Base-by-base conservation (phyloP, 1,140 invertebrate species). In the Plectrocnemia conspersa region DNA sequence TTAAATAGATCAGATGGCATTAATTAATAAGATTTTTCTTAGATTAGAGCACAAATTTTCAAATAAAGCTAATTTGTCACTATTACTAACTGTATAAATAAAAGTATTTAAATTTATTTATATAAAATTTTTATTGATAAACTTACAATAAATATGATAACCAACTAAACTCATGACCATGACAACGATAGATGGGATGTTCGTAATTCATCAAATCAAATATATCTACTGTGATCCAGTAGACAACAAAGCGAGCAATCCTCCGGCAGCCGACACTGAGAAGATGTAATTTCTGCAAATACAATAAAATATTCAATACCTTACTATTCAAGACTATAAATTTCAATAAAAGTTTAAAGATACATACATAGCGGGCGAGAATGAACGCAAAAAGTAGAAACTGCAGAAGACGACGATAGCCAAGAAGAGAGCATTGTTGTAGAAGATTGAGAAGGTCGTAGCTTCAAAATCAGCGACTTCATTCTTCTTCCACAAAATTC, bases 391-490 rank as follows among this genome's bases (percentile, higher is more conserved):
- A 47, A 98, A 68, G 68, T 96, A 97, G 75, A 98, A 98, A 58
- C 95, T 97, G 48, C 83, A 82, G 36, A 98, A 78, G 54, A 99
- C 91, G n/a, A 98, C 85, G 40, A 98, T 80, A 23, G 92, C 88
- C 68, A 98, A 78, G 75, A 95, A 99, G 36, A 99, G 71, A 18
- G 95, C 90, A 71, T 99, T 99, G 75, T 98, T 99, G 80, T 98
- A 98, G 77, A 99, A 99, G 64, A 99, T 98, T 27, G 95, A 93
- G 69, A 96, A 98, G 5, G 93, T 97, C 23, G 95, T 99, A 0
- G 96, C 94, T 79, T 99, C 95, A 72, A 97, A 98, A 70, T 99
- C 96, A 23, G 96, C 95, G 11, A 99, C 95, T 80, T 99, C 97
- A 75, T 98, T 99, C 75, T 98, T 98, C 76, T 98, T 98, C 94